These are phyloP conservation scores for Lagopus muta DNA, from an alignment of 2,113 vertebrate species.

Conservation along the genomic window DNA sequence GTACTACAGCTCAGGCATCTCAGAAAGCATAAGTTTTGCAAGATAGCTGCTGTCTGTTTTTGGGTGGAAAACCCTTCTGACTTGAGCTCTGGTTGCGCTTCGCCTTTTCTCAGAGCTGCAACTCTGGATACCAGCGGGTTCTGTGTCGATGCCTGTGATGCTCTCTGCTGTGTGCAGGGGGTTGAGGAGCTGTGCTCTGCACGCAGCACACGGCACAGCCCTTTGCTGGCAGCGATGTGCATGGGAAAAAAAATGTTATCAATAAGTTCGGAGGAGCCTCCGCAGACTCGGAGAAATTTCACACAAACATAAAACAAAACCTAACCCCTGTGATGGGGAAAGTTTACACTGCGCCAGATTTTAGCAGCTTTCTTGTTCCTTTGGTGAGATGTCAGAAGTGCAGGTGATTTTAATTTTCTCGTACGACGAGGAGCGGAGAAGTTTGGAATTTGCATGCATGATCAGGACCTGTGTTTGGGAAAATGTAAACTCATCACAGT, in stretches of 20 bases:
- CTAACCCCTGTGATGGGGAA: constrained; percentile 63
- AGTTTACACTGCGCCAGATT: constrained; percentile 72
- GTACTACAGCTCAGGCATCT: background rate
- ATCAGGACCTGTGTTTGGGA: constrained; percentile 87
- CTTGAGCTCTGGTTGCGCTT: constrained; percentile 44
- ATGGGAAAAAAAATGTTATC: constrained; percentile 74
- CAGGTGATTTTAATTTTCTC: constrained; percentile 86
- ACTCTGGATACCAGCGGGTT: constrained; percentile 65
- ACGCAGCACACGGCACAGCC: background rate
- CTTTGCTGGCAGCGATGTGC: constrained; percentile 67
- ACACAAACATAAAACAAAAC: constrained; percentile 72
- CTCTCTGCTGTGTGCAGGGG: constrained; percentile 52
- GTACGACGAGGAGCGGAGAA: constrained; percentile 79
- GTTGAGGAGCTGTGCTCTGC: constrained; percentile 63
- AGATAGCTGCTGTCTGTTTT: background rate
- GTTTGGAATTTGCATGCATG: constrained; percentile 87
- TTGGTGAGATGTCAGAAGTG: constrained; percentile 78
- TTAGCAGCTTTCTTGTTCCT: constrained; percentile 77
- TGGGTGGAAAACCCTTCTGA: constrained; percentile 51
- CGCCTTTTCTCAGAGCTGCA: constrained; percentile 37
- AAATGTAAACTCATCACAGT: constrained; percentile 89
- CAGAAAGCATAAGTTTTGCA: constrained; percentile 11
- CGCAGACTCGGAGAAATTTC: constrained; percentile 48
- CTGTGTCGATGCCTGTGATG: constrained; percentile 71
- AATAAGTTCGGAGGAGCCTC: constrained; percentile 73